Evolutionary conservation across 2,888 invertebrate species (phyloP).

Genomic region (Eucriotettix oculatus): DNA sequence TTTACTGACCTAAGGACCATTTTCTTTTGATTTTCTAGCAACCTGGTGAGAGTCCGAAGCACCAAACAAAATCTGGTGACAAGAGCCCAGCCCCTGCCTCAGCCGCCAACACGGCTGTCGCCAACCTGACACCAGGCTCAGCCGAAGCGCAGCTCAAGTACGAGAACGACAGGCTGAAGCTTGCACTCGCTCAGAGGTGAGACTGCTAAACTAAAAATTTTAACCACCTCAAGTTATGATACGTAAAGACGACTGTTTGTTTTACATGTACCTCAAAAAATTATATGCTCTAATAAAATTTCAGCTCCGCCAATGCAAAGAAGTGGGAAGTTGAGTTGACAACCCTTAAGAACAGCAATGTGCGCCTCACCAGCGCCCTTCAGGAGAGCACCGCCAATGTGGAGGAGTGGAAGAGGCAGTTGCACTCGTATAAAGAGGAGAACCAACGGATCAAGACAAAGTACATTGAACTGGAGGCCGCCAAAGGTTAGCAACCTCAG

Average conservation of each 20-base stretch:
- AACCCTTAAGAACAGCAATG: conserved; percentile 90
- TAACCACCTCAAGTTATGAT: background rate
- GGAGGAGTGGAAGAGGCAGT: conserved; percentile 94
- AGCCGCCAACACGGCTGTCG: conserved; percentile 14
- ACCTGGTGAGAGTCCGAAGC: conserved; percentile 44
- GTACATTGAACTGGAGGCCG: conserved; percentile 51
- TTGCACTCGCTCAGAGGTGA: conserved; percentile 88
- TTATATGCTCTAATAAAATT: conserved; percentile 12
- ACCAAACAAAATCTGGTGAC: conserved; percentile 28
- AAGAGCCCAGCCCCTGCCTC: conserved; percentile 20
- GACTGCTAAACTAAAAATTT: conserved; percentile 12
- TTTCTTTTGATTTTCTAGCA: conserved; percentile 3
- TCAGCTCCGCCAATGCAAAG: conserved; percentile 91
- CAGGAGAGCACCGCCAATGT: conserved; percentile 94
- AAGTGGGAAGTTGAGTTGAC: conserved; percentile 97
- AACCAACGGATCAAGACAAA: conserved; percentile 67
- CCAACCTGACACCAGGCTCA: conserved; percentile 20
- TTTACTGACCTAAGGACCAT: background rate
- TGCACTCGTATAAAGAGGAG: conserved; percentile 83
- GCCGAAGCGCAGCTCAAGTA: conserved; percentile 83
- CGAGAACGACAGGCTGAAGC: conserved; percentile 90
- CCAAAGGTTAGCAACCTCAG: conserved; percentile 34
- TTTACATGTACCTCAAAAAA: too few relatives aligned
- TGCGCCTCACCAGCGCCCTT: conserved; percentile 82
- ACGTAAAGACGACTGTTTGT: background rate